Conservation (phyloP, 2,113 vertebrate species). For the Turnix velox region DNA sequence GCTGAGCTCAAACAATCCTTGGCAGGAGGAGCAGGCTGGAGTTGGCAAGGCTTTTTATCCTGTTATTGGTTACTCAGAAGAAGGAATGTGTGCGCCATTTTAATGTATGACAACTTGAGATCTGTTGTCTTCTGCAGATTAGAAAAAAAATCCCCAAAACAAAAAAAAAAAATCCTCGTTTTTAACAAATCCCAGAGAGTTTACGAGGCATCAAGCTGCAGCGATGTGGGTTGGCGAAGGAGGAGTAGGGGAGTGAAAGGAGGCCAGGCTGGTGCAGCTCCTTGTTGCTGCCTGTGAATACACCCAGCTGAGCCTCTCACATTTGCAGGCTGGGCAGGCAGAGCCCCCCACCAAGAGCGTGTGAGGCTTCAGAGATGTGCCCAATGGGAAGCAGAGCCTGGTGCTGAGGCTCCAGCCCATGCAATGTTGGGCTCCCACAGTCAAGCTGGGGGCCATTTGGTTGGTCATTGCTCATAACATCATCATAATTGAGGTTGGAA, state of each 20-base stretch:
- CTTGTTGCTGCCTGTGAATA: slow-evolving; percentile 22
- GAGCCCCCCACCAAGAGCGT: not conserved
- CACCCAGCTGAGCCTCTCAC: slow-evolving; percentile 33
- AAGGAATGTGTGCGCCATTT: slow-evolving; percentile 45
- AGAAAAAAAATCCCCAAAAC: too few species aligned
- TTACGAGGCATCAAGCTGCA: not conserved
- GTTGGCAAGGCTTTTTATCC: slow-evolving; percentile 49
- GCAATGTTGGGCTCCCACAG: fast-evolving
- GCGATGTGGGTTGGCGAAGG: slow-evolving; percentile 16
- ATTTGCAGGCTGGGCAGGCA: slow-evolving; percentile 33
- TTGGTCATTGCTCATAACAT: too few species aligned
- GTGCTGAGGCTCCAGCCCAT: fast-evolving
- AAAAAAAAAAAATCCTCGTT: too few species aligned
- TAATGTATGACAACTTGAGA: slow-evolving; percentile 54
- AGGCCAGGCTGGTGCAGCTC: not conserved
- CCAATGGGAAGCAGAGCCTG: not conserved
- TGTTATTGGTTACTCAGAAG: slow-evolving; percentile 23
- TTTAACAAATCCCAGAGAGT: slow-evolving; percentile 38
- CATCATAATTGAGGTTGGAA: too few species aligned
- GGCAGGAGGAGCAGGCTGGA: slow-evolving; percentile 37
- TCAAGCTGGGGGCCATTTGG: not conserved
- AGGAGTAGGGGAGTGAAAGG: slow-evolving; percentile 30
- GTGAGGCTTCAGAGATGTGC: not conserved
- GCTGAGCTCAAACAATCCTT: slow-evolving; percentile 56
- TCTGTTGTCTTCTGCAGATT: slow-evolving; percentile 44